Conservation (phyloP, 2,888 invertebrate species). For the Melanargia galathea region DNA sequence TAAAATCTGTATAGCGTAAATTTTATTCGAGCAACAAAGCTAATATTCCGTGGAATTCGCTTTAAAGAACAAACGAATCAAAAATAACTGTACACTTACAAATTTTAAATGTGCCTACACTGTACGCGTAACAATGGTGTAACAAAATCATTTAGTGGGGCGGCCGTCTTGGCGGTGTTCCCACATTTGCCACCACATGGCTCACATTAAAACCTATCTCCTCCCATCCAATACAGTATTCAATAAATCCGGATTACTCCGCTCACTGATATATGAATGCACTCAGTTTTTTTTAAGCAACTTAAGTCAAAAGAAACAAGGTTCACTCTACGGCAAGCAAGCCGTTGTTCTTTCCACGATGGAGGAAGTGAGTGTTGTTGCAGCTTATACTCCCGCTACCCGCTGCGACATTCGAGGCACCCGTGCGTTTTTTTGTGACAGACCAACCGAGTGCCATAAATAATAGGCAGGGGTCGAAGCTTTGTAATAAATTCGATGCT, state of each 20-base stretch:
- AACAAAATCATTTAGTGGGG: constrained; percentile 75
- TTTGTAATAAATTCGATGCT: constrained; percentile 81
- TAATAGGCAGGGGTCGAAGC: constrained; percentile 80
- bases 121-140: constrained; percentile 69
- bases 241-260: constrained; percentile 77
- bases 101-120: constrained; percentile 39
- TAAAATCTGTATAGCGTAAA: constrained; percentile 13
- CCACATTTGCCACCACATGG: constrained; percentile 80
- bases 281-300: constrained; percentile 52
- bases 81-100: constrained; percentile 29
- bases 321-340: constrained; percentile 51
- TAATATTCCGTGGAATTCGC: constrained; percentile 17
- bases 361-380: constrained; percentile 81
- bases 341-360: constrained; percentile 57
- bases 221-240: constrained; percentile 63
- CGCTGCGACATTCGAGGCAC: constrained; percentile 79
- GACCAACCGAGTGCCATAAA: constrained; percentile 81
- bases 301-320: constrained; percentile 53
- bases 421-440: constrained; percentile 81
- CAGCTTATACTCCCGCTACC: constrained; percentile 80
- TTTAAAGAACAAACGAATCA: constrained; percentile 25
- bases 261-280: constrained; percentile 62
- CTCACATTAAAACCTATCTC: constrained; percentile 70
- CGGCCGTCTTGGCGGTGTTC: constrained; percentile 79
- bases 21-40: constrained; percentile 8